Evolutionary conservation across 2,888 invertebrate genomes (phyloP), one percentile per base, ranked within the genome.

Genomic region (Cremastinae sp.): DNA sequence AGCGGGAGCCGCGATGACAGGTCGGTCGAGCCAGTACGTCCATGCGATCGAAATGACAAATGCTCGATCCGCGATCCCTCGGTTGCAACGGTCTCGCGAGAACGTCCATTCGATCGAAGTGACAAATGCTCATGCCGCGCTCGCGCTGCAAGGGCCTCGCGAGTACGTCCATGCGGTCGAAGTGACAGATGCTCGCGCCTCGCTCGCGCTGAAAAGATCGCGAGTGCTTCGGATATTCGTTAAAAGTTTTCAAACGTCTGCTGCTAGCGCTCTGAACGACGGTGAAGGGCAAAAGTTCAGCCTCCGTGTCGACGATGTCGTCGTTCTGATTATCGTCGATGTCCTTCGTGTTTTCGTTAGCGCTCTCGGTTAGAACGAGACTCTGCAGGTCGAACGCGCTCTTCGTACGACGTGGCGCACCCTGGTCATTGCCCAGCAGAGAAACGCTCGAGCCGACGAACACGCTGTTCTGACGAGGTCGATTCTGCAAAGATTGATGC

Each of bases 351-450:
- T 45, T 14, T 7, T 41, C 37, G 9, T 20, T 47, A 18, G 69
- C 83, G 61, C 84, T 83, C 89, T 93, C 89, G 82, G 92, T 89
- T 85, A 94, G 82, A 82, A 94, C 89, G 85, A 96, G 91, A 22
- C 95, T 95, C 84, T 96, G 95, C 10, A 96, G 92, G 87, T 97
- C 96, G 81, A 96, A 94, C 0, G 96, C 96, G 41, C 96, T 96
- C 82, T 96, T 95, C 3, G 95, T 94, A 76, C 96, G 93, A 9
- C 96, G 91, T 0, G 95, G 95, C 0, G 94, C 93, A 81, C 93
- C 93, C 74, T 89, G 83, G 39, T 78, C 71, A 74, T 92, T 92
- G 10, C 94, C 93, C 77, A 94, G 92, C 68, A 95, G 91, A 0
- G 93, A 91, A 82, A 93, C 91, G 79, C 93, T 93, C 39, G 93